phyloP scores from a whole-genome alignment of 1,140 invertebrate genomes.

The Samia ricini region DNA sequence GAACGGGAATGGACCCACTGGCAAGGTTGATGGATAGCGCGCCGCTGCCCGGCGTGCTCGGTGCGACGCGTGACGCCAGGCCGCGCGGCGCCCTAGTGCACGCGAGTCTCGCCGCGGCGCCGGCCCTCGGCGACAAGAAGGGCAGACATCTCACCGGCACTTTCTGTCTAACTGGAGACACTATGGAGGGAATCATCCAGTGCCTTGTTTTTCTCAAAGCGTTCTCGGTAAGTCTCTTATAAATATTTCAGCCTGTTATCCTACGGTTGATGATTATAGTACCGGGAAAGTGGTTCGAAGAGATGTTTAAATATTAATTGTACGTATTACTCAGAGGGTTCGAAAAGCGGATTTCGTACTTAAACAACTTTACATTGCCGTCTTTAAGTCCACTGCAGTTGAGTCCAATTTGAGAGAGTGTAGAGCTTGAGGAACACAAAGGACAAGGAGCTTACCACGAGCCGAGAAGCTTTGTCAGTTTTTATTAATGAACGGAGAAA shows the following conservation, averaged over 20 bases:
- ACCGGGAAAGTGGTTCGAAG: neutral
- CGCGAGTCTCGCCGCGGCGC: constrained; percentile 85
- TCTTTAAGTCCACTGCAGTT: constrained; percentile 21
- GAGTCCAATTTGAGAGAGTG: constrained; percentile 25
- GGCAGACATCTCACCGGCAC: constrained; percentile 88
- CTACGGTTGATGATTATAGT: neutral
- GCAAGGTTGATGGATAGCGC: constrained; percentile 86
- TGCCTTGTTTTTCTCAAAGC: constrained; percentile 94
- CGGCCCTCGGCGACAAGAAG: constrained; percentile 84
- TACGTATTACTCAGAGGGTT: constrained; percentile 19
- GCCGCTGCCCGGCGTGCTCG: constrained; percentile 81
- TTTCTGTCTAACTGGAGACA: constrained; percentile 92
- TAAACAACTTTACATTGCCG: constrained; percentile 7
- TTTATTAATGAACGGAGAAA: constrained; percentile 40
- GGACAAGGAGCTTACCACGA: constrained; percentile 25
- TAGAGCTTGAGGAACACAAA: constrained; percentile 12
- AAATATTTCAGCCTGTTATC: neutral
- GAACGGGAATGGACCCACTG: constrained; percentile 84
- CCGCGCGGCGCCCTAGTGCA: constrained; percentile 85
- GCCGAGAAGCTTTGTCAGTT: constrained; percentile 32
- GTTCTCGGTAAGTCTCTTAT: constrained; percentile 87
- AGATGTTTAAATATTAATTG: constrained; percentile 21
- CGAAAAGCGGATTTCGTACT: constrained; percentile 17
- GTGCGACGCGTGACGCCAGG: constrained; percentile 76
- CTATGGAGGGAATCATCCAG: constrained; percentile 95